Base-by-base conservation (phyloP, 1,140 invertebrate genomes). In the Drosophila asahinai region DNA sequence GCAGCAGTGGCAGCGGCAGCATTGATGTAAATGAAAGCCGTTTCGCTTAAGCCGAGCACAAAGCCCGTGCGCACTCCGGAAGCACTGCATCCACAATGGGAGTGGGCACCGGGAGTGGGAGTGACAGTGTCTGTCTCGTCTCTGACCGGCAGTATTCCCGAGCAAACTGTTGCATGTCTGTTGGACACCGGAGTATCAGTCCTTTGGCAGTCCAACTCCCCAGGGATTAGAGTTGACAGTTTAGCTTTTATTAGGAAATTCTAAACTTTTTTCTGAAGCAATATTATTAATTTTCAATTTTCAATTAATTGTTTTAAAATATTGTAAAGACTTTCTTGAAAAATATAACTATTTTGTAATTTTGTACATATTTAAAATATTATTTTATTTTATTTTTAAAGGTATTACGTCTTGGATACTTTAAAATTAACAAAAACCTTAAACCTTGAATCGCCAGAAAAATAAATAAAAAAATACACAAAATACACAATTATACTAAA, bases 31-130 rank as follows among this genome's bases (percentile, higher is more conserved):
- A 82, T 90, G 94, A 96, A 96, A 92, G 97, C 96, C 83, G 95
- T 96, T 15, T 96, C 96, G 65, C 95, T 95, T 83, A 96, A 95
- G 27, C 94, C 94, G 80, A 96, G 94, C 6, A 95, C 95, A 51
- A 97, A 5, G 95, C 96, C 25, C 96, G 83, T 27, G 95, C 95
- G 81, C 96, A 97, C 89, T 97, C 96, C 25, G 96, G 96, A 93
- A 95, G 96, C 19, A 96, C 95, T 2, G 96, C 96, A 86, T 97
- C 96, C 36, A 97, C 76, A 25, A 97, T 94, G 30, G 95, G 97
- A 94, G 91, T 97, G 95, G 91, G 9, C 3, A 12, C 11, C 17
- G 25, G 27, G 48, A 33, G 27, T 30, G 57, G 17, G 40, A 54
- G n/a, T 57, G 7, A 33, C 63, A 25, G 48, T 17, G 33, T 58